Evolutionary conservation across 2,888 invertebrate species (phyloP), one percentile per base, ranked within the genome.

Genomic region (Noctua pronuba): DNA sequence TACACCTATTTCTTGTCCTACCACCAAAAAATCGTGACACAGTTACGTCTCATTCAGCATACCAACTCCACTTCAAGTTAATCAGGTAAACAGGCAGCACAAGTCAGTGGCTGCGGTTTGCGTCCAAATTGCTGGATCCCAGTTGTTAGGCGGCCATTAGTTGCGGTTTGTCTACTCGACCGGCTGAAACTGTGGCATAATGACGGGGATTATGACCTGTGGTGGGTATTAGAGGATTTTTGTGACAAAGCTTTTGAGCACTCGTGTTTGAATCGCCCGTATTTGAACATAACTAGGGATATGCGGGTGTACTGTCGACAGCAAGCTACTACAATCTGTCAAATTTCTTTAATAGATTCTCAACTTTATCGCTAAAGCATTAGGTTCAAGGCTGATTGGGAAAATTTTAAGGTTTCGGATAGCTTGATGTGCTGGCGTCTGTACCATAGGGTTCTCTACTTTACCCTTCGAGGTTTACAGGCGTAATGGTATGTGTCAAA

Each of bases 41-140:
- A 89, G 89, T 87, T 84, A 83, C 81, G 55, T 60, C 69, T 83
- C 80, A 81, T 82, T 79, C 84, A 80, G 77, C 66, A 78, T 75
- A 80, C 82, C 66, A 80, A 86, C 77, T 86, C 79, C 81, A 62
- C 65, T 60, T 60, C 72, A 46, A 80, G 84, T 77, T 90, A 87
- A 90, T 85, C 84, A 84, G 84, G 72, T 88, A 89, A 89, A 84
- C 75, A 62, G 72, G 31, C 69, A 78, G 79, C 85, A 86, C 85
- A 87, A 87, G 85, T 80, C 90, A 88, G 80, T 79, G 83, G 71
- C 86, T 90, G 91, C 81, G 91, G 91, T 91, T 86, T 76, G 75
- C 69, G 81, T 82, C 82, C 80, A 90, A 91, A 90, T 91, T 91
- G 86, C 85, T 80, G 82, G 81, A 86, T 83, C 71, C 74, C 83